A percentile compares a stretch with the other conserved stretches of the same genome.
These are phyloP conservation scores for Excalfactoria chinensis DNA, from an alignment of 2,113 vertebrate species.

Conservation along the genomic window DNA sequence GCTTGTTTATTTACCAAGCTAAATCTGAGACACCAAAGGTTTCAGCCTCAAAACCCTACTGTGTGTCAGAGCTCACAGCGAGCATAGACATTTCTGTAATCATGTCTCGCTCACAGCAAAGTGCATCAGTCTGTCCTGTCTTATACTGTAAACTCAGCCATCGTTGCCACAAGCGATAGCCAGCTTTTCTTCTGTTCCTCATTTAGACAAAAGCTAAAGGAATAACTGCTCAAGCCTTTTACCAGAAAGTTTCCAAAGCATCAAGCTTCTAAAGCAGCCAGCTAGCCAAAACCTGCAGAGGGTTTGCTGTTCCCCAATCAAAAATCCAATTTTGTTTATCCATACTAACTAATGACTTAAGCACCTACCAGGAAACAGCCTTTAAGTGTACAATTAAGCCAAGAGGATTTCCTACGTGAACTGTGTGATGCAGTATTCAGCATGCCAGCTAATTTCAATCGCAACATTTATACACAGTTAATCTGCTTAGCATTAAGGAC, in stretches of 20 bases:
- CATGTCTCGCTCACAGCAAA: not conserved
- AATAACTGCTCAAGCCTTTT: not conserved
- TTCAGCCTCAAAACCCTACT: not conserved
- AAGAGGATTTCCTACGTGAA: conserved; percentile 39
- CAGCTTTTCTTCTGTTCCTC: not conserved
- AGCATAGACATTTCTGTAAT: not conserved
- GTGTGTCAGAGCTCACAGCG: not conserved
- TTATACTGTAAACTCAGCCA: not conserved
- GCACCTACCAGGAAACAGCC: not conserved
- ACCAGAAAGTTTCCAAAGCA: not conserved
- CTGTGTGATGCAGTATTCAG: not conserved
- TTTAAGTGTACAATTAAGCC: conserved; percentile 17
- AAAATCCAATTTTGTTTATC: conserved; percentile 41
- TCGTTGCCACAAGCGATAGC: not conserved
- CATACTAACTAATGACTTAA: conserved; percentile 38
- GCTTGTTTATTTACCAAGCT: not conserved
- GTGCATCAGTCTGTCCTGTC: rapidly evolving
- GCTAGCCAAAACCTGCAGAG: not conserved
- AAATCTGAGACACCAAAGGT: not conserved
- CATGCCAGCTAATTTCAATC: conserved; percentile 25
- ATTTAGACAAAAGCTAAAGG: not conserved
- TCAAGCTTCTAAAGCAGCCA: not conserved
- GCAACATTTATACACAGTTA: conserved; percentile 38
- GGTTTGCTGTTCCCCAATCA: not conserved
- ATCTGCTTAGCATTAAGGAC: conserved; percentile 16